Evolutionary conservation across 2,797 vertebrate genomes (phyloP), one percentile per base, ranked within the genome.

Genomic region (Numenius phaeopus): DNA sequence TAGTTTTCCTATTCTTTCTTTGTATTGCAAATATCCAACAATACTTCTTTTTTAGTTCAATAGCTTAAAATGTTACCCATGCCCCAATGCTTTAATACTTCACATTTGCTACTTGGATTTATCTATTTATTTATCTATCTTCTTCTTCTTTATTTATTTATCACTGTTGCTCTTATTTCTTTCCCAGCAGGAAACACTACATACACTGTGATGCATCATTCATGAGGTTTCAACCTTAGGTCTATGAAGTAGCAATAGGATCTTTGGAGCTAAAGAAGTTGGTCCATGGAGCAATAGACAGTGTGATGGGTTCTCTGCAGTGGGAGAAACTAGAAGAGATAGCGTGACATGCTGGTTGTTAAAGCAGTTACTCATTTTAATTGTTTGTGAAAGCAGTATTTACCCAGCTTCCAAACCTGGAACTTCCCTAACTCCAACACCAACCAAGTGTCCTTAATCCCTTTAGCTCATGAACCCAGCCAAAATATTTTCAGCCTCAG

Each of bases 401-500:
- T 71, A 40, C 1, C 3, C 27, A 37, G 11, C 2, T 88, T 50
- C 12, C 27, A 71, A 75, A 55, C 11, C 2, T 69, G 30, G 10
- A 59, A 59, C 57, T 55, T 73, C 24, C 20, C 19, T n/a, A 75
- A 65, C 26, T 64, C 32, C 5, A 37, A 5, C 8, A n/a, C 2
- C 15, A n/a, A 10, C 8, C 10, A 7, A 5, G 1, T 1, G 0
- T 27, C 7, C 23, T 7, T 13, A 54, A 3, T 2, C 2, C 40
- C 19, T 84, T 69, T n/a, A 66, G 5, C 3, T 73, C 29, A 50
- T 27, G 27, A 89, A 54, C 5, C 2, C 54, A 57, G 20, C 0
- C 10, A 44, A 18, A 7, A 7, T 76, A 40, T 47, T 79, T 89
- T 73, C 65, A 30, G 11, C 15, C 30, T 64, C 20, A 27, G 5